These are phyloP conservation scores for Siphamia tubifer DNA, from an alignment of 2,113 vertebrate genomes.

Conservation along the genomic window DNA sequence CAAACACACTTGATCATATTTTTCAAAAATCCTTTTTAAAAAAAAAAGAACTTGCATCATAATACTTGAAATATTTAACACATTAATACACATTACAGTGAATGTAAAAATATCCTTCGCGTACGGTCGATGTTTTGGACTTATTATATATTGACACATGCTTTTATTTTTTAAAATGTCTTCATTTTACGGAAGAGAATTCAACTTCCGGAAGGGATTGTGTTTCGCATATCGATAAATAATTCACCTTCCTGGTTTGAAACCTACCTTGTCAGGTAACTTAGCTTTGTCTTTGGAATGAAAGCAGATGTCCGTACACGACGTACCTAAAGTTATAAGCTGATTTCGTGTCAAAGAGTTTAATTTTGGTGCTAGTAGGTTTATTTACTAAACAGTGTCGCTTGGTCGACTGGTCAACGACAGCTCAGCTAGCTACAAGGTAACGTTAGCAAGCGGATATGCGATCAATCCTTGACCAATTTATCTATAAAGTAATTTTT, in stretches of 20 bases:
- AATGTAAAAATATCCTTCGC: too few species aligned
- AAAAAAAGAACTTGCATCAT: too few species aligned
- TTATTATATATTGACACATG: background rate
- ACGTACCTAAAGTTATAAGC: background rate
- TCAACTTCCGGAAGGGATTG: constrained; percentile 68
- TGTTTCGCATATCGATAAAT: constrained; percentile 65
- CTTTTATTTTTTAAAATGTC: constrained; percentile 49
- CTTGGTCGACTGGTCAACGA: constrained; percentile 12
- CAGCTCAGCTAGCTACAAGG: constrained; percentile 54
- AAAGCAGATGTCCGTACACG: background rate
- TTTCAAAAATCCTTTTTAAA: too few species aligned
- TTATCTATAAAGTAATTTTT: background rate
- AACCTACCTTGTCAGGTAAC: constrained; percentile 66
- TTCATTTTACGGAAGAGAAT: constrained; percentile 17
- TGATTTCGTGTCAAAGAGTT: background rate
- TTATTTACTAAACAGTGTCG: constrained; percentile 7
- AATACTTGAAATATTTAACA: too few species aligned
- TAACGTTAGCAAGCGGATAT: constrained; percentile 47
- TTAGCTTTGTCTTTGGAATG: background rate
- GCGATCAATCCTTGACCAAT: background rate
- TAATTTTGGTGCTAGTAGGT: background rate
- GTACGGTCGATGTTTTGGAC: background rate
- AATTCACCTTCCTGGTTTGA: constrained; percentile 64
- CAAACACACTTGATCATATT: too few species aligned
- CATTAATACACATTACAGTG: too few species aligned